phyloP scores from a whole-genome alignment of 2,888 invertebrate species.

The Callosobruchus maculatus region DNA sequence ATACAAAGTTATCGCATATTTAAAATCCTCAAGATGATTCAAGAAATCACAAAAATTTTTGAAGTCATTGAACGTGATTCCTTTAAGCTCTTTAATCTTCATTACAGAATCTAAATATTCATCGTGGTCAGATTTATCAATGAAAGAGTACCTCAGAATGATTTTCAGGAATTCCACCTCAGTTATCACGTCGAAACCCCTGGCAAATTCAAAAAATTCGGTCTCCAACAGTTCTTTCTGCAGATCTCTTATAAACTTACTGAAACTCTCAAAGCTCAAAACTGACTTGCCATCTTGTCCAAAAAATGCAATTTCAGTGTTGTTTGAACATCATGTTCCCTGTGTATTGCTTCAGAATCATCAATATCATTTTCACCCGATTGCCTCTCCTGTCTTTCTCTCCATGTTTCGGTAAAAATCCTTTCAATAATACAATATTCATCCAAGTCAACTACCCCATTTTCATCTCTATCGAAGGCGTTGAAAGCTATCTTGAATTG shows the following conservation, averaged over 20 bases:
- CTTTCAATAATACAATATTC: conserved; percentile 82
- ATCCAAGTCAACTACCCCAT: conserved; percentile 91
- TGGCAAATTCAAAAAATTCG: conserved; percentile 93
- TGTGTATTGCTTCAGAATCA: conserved; percentile 67
- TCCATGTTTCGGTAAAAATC: conserved; percentile 4
- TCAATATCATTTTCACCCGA: conserved; percentile 39
- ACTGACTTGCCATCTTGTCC: conserved; percentile 85
- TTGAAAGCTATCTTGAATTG: conserved; percentile 97
- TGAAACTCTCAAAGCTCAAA: conserved; percentile 86
- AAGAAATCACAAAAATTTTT: conserved; percentile 94
- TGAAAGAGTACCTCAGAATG: conserved; percentile 82
- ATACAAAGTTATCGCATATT: conserved; percentile 93
- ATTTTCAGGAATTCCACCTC: conserved; percentile 95
- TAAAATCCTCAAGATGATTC: conserved; percentile 93
- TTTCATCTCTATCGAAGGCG: conserved; percentile 98
- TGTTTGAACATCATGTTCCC: conserved; percentile 69
- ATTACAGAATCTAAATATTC: conserved; percentile 83
- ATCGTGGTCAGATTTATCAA: conserved; percentile 85
- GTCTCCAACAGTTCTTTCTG: conserved; percentile 93
- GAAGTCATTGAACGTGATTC: conserved; percentile 91
- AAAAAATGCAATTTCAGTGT: conserved; percentile 91
- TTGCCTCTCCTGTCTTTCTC: not conserved
- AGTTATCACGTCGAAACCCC: conserved; percentile 77
- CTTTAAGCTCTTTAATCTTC: conserved; percentile 71
- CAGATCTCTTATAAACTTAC: conserved; percentile 91